phyloP scores from a whole-genome alignment of 2,888 invertebrate genomes.

The Folsomia manolachei region DNA sequence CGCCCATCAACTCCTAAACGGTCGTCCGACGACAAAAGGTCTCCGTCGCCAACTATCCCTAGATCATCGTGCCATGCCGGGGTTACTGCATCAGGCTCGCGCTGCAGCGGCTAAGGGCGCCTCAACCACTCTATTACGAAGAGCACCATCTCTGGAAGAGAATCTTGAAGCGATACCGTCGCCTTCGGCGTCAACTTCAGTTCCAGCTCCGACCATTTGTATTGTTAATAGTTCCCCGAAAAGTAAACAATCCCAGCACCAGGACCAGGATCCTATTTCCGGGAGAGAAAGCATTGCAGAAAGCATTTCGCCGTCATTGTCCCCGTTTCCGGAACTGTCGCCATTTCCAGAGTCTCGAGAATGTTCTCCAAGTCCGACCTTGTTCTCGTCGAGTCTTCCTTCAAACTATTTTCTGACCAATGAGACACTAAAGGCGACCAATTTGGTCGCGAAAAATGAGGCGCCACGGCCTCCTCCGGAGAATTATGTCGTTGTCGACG shows the following conservation, averaged over 20 bases:
- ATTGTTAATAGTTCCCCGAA: background rate
- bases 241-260: background rate
- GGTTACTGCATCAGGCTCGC: conserved; percentile 33
- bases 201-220: background rate
- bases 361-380: background rate
- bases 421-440: no score
- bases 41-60: conserved; percentile 65
- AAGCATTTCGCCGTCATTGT: no score
- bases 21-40: conserved; percentile 45
- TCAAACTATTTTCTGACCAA: background rate
- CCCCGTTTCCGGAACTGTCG: background rate
- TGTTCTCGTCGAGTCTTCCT: background rate
- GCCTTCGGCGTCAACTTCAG: background rate
- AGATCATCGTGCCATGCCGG: conserved; percentile 58
- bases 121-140: conserved; percentile 34
- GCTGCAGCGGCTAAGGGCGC: background rate
- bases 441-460: no score
- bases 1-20: conserved; percentile 50
- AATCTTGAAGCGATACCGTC: background rate
- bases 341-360: background rate
- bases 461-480: background rate
- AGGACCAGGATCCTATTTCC: no score
- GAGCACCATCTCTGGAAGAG: conserved; percentile 48
- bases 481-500: conserved; percentile 17
- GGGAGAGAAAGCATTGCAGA: background rate